These are phyloP conservation scores for Hormaphis cornu DNA, from an alignment of 1,140 invertebrate species.

Conservation along the genomic window DNA sequence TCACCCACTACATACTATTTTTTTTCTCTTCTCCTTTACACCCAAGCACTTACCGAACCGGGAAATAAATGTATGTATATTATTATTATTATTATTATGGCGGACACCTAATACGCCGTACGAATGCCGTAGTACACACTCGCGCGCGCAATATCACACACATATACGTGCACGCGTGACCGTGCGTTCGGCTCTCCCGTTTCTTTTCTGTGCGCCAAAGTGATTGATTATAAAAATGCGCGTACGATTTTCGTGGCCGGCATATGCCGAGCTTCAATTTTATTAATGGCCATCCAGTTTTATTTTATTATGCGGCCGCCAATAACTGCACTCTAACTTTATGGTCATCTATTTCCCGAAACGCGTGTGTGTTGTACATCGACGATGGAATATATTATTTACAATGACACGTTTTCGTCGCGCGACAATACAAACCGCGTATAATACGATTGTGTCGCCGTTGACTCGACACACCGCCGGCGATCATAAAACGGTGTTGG, in stretches of 20 bases:
- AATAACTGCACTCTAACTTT: constrained; percentile 32
- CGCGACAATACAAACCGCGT: too few relatives aligned
- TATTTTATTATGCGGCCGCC: neutral
- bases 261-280: constrained; percentile 27
- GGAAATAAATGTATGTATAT: neutral
- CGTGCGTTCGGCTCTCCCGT: neutral
- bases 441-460: too few relatives aligned
- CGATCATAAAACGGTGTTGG: too few relatives aligned
- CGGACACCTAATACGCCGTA: neutral
- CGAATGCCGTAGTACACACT: neutral
- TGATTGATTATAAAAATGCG: constrained; percentile 29
- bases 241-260: constrained; percentile 14
- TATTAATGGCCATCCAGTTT: constrained; percentile 14
- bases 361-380: neutral
- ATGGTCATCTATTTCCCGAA: constrained; percentile 21
- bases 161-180: neutral
- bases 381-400: neutral
- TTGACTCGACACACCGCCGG: too few relatives aligned
- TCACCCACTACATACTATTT: too few relatives aligned
- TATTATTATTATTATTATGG: neutral
- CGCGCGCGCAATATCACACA: neutral
- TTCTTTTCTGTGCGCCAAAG: neutral
- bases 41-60: neutral
- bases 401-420: neutral
- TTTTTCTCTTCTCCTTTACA: neutral